Conservation (phyloP, 2,888 invertebrate species). For the Polymixis lichenea region DNA sequence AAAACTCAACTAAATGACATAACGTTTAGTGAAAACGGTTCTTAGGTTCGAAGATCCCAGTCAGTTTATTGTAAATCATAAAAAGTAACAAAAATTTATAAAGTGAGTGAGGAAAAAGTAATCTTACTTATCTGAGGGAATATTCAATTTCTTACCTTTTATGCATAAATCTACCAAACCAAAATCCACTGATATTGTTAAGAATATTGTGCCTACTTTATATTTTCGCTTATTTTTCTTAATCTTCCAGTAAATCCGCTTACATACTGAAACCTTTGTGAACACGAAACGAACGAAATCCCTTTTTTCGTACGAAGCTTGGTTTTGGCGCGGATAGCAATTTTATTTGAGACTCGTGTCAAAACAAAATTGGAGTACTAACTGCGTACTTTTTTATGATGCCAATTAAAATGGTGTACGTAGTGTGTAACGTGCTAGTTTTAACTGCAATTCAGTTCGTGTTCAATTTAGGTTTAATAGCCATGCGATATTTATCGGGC, state of each 20-base stretch:
- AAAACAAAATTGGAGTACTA: conserved; percentile 69
- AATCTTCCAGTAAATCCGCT: conserved; percentile 81
- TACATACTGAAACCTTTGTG: conserved; percentile 78
- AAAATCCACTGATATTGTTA: conserved; percentile 66
- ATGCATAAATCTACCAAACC: conserved; percentile 51
- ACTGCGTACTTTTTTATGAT: conserved; percentile 62
- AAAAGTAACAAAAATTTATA: conserved; percentile 33
- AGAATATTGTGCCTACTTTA: conserved; percentile 72
- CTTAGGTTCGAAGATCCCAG: conserved; percentile 4
- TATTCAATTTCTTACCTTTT: conserved; percentile 68
- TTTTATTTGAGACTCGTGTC: conserved; percentile 70
- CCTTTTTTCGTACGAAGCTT: conserved; percentile 65
- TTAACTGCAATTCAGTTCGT: conserved; percentile 48
- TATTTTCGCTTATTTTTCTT: conserved; percentile 76
- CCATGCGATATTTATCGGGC: conserved; percentile 26
- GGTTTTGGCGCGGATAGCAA: conserved; percentile 61
- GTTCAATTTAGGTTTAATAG: conserved; percentile 52
- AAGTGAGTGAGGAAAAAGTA: conserved; percentile 57
- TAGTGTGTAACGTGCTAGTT: conserved; percentile 45
- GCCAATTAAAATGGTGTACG: conserved; percentile 60
- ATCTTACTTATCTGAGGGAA: conserved; percentile 68
- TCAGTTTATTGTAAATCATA: conserved; percentile 11
- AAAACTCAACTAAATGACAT: conserved; percentile 5
- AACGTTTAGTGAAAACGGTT: conserved; percentile 6
- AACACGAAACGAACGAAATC: conserved; percentile 77